Evolutionary conservation across 2,888 invertebrate species (phyloP).

Genomic region (Synergus japonicus): DNA sequence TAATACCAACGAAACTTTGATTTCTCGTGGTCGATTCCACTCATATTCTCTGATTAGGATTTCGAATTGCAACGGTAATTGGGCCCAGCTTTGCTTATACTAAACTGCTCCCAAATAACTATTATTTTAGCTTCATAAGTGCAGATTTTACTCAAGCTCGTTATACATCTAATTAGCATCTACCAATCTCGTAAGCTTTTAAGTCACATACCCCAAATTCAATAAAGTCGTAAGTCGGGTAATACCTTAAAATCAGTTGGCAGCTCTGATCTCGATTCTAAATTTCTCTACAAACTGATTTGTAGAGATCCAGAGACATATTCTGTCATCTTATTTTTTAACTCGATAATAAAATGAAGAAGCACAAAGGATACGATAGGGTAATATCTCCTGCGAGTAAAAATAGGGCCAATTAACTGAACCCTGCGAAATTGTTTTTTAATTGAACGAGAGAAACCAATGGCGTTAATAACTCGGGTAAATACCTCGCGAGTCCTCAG

Average conservation of each 20-base stretch:
- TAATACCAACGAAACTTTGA: slow-evolving; percentile 71
- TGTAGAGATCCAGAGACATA: too few relatives aligned
- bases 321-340: not conserved
- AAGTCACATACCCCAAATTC: not conserved
- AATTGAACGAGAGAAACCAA: slow-evolving; percentile 63
- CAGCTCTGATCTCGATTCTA: too few relatives aligned
- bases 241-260: too few relatives aligned
- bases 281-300: too few relatives aligned
- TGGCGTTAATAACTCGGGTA: slow-evolving; percentile 56
- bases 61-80: slow-evolving; percentile 64
- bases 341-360: not conserved
- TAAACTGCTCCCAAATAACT: slow-evolving; percentile 44
- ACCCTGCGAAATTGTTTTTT: slow-evolving; percentile 65
- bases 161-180: slow-evolving; percentile 64
- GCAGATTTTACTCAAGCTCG: slow-evolving; percentile 60
- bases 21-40: slow-evolving; percentile 64
- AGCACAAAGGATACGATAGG: not conserved
- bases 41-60: slow-evolving; percentile 69
- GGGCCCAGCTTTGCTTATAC: slow-evolving; percentile 52
- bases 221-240: not conserved
- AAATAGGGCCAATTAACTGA: slow-evolving; percentile 63
- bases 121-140: slow-evolving; percentile 52
- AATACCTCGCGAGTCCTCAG: slow-evolving; percentile 18
- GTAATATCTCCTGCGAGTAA: slow-evolving; percentile 3
- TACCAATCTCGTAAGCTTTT: not conserved